phyloP scores from a whole-genome alignment of 2,113 vertebrate species.

The Clarias magur region DNA sequence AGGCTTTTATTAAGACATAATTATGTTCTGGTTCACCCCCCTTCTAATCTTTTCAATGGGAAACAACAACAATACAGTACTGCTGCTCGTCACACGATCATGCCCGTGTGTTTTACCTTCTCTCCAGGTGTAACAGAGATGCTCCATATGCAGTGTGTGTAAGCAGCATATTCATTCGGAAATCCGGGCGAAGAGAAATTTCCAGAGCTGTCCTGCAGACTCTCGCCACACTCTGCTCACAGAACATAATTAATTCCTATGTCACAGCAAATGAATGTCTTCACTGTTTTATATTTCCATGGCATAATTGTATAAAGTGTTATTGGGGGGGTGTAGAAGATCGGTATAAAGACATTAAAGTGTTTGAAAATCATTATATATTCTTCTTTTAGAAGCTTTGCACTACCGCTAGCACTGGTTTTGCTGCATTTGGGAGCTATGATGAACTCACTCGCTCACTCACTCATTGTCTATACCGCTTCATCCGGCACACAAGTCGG shows the following conservation, averaged over 20 bases:
- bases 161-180: slow-evolving; percentile 96
- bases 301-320: neutral
- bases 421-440: too few species aligned
- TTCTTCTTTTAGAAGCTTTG: too few species aligned
- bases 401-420: too few species aligned
- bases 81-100: neutral
- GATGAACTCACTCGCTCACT: too few species aligned
- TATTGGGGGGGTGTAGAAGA: neutral
- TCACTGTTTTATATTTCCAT: neutral
- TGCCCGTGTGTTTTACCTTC: slow-evolving; percentile 77
- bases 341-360: neutral
- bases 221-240: slow-evolving; percentile 89
- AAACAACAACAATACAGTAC: too few species aligned
- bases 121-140: slow-evolving; percentile 96
- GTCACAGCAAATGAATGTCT: neutral
- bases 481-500: too few species aligned
- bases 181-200: slow-evolving; percentile 97
- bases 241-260: neutral
- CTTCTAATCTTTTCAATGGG: too few species aligned
- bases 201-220: slow-evolving; percentile 89
- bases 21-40: too few species aligned
- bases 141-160: slow-evolving; percentile 98
- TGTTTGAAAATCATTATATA: too few species aligned
- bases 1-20: neutral
- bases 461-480: too few species aligned